Base-by-base conservation (phyloP, 1,140 invertebrate species). In the Xylocopa sonorina region DNA sequence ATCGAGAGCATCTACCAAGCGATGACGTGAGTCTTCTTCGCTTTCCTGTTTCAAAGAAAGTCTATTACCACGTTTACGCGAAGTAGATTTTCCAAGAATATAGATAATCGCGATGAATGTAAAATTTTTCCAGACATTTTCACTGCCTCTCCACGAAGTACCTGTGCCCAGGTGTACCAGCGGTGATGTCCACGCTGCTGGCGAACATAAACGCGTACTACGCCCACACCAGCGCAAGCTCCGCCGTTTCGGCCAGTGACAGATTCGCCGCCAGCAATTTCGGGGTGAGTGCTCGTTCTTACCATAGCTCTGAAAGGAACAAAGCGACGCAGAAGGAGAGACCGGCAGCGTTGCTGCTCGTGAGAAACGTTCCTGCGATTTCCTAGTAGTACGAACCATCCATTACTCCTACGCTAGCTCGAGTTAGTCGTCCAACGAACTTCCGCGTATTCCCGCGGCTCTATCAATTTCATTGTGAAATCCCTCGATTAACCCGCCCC, bases 201-300 rank as follows among this genome's bases (percentile, higher is more conserved):
- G 99, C 99, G 34, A 99, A 99, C 92, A 99, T 99, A 88, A 99
- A 99, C 92, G 99, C 99, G 78, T 99, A 99, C 93, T 99, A 99
- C 92, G 99, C 99, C 83, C 99, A 99, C 91, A 99, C 99, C 0
- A 99, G 98, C n/a, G 98, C 98, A 1, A 98, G 98, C 6, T 97
- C 98, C 18, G 98, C 98, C 46, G 99, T 99, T 14, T 99, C 99
- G 27, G 99, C 99, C 41, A 99, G 98, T 89, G 99, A 99, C 93
- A 95, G 99, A 91, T 99, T 99, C 94, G 97, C 99, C 83, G 99
- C 99, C 84, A 99, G 99, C 83, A 99, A 99, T 94, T 99, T 99
- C 94, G 99, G 99, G 88, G 98, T 99, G 95, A 94, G 94, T 94
- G 18, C 64, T 34, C 5, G 41, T 43, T 58, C 41, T 14, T 29